These are phyloP conservation scores for Oreamnos americanus DNA, from an alignment of 2,113 vertebrate genomes.

Conservation along the genomic window DNA sequence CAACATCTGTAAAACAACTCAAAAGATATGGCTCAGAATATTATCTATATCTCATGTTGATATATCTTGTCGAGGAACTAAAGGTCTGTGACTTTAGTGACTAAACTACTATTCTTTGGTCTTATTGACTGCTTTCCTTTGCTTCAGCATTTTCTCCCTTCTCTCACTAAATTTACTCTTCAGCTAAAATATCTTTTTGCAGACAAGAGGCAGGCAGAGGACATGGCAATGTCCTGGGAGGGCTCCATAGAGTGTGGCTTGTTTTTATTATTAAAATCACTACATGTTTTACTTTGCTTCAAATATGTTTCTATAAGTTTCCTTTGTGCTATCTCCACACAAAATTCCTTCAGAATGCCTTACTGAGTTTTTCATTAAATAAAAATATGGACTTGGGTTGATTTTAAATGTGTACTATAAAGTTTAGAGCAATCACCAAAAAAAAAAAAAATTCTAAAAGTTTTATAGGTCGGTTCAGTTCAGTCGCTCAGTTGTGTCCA, in stretches of 20 bases:
- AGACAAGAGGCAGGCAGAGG: background rate
- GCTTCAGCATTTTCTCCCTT: background rate
- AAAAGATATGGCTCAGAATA: background rate
- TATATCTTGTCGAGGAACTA: background rate
- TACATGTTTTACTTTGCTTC: background rate
- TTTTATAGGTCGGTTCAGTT: background rate
- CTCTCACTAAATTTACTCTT: background rate
- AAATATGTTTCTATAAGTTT: background rate
- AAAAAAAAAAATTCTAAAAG: too few relatives aligned
- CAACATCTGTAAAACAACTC: background rate
- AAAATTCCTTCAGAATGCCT: background rate
- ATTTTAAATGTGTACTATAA: background rate
- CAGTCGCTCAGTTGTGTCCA: fast-evolving
- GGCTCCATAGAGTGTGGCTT: background rate
- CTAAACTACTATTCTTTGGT: background rate
- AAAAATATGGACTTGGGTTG: background rate
- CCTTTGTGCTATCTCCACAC: background rate
- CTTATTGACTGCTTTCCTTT: background rate
- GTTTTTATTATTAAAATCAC: background rate
- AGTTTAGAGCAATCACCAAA: background rate
- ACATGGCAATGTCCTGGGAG: too few relatives aligned
- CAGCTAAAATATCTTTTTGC: background rate
- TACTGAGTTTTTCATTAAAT: background rate
- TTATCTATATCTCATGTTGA: background rate
- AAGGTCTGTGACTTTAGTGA: background rate